A percentile compares a stretch with the other conserved stretches of the same genome.
Conservation (phyloP, 2,797 vertebrate species). For the Phylloscopus collybita region DNA sequence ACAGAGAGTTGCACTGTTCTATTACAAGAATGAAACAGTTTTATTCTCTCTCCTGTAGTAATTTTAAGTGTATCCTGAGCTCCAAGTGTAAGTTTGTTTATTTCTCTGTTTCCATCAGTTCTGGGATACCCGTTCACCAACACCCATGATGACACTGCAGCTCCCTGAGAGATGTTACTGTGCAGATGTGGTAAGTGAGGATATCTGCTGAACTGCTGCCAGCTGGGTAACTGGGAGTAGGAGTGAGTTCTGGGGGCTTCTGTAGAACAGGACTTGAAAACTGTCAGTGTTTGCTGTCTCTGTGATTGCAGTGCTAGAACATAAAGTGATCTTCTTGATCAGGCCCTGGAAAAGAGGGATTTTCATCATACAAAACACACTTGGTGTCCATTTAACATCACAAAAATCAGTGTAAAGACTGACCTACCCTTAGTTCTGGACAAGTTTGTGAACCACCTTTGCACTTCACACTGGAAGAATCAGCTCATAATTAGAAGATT, state of each 20-base stretch:
- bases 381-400: not conserved
- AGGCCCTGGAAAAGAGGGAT: not conserved
- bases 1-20: not conserved
- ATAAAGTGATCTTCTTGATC: not conserved
- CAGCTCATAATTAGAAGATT: not conserved
- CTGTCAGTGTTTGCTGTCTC: not conserved
- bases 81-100: not conserved
- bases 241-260: not conserved
- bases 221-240: not conserved
- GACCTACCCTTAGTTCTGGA: not conserved
- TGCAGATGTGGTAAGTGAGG: slow-evolving; percentile 91
- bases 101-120: slow-evolving; percentile 79
- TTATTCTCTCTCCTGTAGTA: not conserved
- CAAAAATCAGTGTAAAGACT: not conserved
- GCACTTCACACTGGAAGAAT: not conserved
- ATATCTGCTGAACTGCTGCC: not conserved
- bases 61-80: not conserved
- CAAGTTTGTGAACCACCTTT: not conserved
- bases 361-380: not conserved
- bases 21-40: not conserved
- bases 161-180: slow-evolving; percentile 96
- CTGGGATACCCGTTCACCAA: slow-evolving; percentile 97
- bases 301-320: not conserved
- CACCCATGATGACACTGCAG: slow-evolving; percentile 96
- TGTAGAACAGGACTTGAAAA: not conserved